These are phyloP conservation scores for Lepidurus apus DNA, from an alignment of 1,140 invertebrate genomes.

Conservation along the genomic window DNA sequence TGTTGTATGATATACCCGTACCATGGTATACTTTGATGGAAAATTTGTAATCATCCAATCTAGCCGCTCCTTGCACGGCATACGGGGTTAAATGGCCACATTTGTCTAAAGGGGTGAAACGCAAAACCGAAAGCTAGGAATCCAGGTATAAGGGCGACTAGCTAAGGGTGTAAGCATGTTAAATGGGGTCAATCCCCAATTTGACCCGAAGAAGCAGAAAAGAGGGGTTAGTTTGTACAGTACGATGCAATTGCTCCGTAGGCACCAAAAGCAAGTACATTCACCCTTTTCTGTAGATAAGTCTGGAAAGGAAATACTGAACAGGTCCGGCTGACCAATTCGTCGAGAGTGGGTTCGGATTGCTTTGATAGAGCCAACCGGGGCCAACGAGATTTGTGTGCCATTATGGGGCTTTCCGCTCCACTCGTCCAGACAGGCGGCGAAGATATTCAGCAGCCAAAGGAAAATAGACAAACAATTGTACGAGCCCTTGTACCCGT, in stretches of 20 bases:
- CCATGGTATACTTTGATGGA: neutral
- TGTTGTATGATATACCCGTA: neutral
- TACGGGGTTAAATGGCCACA: neutral
- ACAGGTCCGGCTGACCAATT: neutral
- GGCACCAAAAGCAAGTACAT: neutral
- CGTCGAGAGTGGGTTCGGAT: too few species aligned
- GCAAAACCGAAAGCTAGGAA: neutral
- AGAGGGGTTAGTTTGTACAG: slow-evolving; percentile 8
- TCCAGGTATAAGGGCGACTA: neutral
- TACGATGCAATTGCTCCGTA: slow-evolving; percentile 3
- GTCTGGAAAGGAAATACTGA: neutral
- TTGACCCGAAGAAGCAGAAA: neutral
- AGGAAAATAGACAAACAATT: neutral
- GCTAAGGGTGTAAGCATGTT: slow-evolving; percentile 3
- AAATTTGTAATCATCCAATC: slow-evolving; percentile 13
- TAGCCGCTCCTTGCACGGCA: neutral
- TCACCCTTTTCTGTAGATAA: neutral
- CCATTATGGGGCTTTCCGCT: too few species aligned
- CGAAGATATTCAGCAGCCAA: neutral
- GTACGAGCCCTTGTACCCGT: neutral
- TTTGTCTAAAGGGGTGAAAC: neutral
- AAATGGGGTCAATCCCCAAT: slow-evolving; percentile 13
- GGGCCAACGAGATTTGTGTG: too few species aligned
- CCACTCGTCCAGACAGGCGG: neutral
- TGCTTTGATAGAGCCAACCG: too few species aligned